A percentile compares a stretch with the other conserved stretches of the same genome.
Evolutionary conservation across 2,888 invertebrate species (phyloP).

Genomic region (Auanema sp.): DNA sequence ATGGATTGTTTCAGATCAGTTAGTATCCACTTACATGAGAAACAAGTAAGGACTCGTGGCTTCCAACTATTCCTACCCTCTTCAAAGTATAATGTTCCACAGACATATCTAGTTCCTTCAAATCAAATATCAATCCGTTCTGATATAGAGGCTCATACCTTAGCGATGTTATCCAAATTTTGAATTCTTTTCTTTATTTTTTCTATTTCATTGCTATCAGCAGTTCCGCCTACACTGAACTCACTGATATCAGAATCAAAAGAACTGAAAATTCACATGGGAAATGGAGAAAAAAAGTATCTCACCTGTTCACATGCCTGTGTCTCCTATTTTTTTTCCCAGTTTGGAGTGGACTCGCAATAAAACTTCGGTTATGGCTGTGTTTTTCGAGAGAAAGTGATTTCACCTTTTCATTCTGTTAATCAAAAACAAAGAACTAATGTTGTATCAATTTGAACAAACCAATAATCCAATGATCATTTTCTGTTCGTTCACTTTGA

Average conservation of each 20-base stretch:
- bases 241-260: too few species aligned
- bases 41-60: background rate
- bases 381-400: too few species aligned
- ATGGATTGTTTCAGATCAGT: background rate
- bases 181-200: conserved; percentile 27
- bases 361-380: too few species aligned
- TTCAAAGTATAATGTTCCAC: conserved; percentile 23
- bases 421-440: background rate
- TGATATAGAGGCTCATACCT: conserved; percentile 8
- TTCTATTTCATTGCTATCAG: conserved; percentile 8
- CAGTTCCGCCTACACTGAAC: too few species aligned
- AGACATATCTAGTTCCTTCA: conserved; percentile 31
- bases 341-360: too few species aligned
- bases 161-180: conserved; percentile 39
- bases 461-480: conserved; percentile 18
- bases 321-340: too few species aligned
- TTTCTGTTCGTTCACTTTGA: conserved; percentile 14
- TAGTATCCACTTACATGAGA: background rate
- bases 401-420: too few species aligned
- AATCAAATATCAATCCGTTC: background rate
- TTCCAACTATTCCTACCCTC: too few species aligned
- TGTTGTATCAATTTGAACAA: background rate
- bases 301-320: too few species aligned
- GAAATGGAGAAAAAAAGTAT: too few species aligned
- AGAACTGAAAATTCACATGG: too few species aligned